Conservation (phyloP, 2,888 invertebrate genomes). For the Mesochorus sp. region DNA sequence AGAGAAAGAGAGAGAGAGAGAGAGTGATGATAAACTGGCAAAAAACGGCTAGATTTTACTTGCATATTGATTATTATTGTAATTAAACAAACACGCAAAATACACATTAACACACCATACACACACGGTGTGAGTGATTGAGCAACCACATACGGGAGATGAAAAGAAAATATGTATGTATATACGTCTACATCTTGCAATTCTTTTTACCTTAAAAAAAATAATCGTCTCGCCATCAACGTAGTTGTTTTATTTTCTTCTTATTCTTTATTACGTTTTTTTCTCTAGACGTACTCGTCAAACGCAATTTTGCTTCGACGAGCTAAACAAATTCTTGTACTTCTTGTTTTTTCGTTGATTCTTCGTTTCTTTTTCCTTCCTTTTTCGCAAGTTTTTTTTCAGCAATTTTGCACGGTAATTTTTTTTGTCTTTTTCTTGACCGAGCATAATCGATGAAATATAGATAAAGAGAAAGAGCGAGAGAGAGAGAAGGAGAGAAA, state of each 20-base stretch:
- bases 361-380: conserved; percentile 39
- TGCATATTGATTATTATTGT: conserved; percentile 62
- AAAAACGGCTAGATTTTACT: conserved; percentile 63
- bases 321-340: conserved; percentile 21
- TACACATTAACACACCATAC: conserved; percentile 53
- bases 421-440: conserved; percentile 42
- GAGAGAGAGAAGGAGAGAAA: conserved; percentile 48
- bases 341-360: conserved; percentile 32
- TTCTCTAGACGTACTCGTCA: background rate
- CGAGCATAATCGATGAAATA: conserved; percentile 46
- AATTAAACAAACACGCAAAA: conserved; percentile 55
- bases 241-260: conserved; percentile 46
- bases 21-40: conserved; percentile 61
- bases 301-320: conserved; percentile 34
- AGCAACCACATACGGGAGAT: conserved; percentile 52
- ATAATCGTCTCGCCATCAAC: conserved; percentile 59
- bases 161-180: conserved; percentile 58
- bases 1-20: conserved; percentile 49
- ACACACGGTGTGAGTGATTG: conserved; percentile 55
- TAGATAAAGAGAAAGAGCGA: conserved; percentile 42
- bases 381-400: conserved; percentile 24
- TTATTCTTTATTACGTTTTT: conserved; percentile 25
- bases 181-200: conserved; percentile 62
- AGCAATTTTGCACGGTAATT: conserved; percentile 23
- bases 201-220: conserved; percentile 59